Base-by-base conservation (phyloP, 2,888 invertebrate genomes). In the Hanleya hanleyi region DNA sequence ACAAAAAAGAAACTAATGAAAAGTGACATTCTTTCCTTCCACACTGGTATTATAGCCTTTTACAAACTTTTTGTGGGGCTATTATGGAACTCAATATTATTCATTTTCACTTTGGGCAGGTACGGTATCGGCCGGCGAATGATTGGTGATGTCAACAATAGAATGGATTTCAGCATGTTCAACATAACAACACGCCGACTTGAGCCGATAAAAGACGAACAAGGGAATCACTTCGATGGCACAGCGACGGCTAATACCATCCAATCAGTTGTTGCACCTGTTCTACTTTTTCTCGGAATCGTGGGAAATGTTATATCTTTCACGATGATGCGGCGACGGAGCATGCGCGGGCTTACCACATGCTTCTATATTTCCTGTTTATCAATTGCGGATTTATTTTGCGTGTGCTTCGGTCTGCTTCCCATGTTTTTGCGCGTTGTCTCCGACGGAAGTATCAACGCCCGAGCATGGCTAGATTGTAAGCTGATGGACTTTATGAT, bases 401-500 rank as follows among this genome's bases (percentile, higher is more conserved):
- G 57, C 29, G 5, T 57, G 57, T 7, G 57, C 57, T 57, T 57
- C 29, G 57, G 57, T 57, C 9, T 57, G 57, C 29, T 57, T 57
- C 57, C 57, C 26, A 29, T 26, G 7, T 57, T 57, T 26, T 26
- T 57, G 9, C 32, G 22, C 7, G 29, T 15, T 57, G 57, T 57
- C 22, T 29, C 57, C 29, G 22, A 22, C 2, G 57, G 57, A 15
- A 9, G 32, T 26, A 57, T 57, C 26, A 57, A 57, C 29, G 57
- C 57, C 26, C 57, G 57, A 18, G 22, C 29, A 29, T 57, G 57
- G 57, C 26, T 57, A 15, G 57, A 57, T 29, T 57, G 57, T 57
- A 57, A 57, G 26, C 57, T 57, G 9, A 57, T 57, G 57, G 57
- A 57, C 26, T 57, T 57, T 57, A 29, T 22, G 1, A 57, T 32